Base-by-base conservation (phyloP, 2,113 vertebrate genomes). In the Crotalus tigris region DNA sequence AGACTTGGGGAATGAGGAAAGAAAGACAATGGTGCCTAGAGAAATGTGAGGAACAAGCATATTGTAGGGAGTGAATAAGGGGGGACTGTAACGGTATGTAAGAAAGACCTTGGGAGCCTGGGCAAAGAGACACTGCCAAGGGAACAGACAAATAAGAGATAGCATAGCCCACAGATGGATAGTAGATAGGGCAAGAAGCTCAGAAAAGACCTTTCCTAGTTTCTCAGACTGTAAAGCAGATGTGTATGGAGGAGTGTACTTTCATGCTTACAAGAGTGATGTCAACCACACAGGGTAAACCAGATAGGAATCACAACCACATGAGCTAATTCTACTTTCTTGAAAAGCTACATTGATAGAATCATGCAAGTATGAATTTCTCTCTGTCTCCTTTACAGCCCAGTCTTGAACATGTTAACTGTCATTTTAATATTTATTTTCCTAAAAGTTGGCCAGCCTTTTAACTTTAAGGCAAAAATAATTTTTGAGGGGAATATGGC, bases 351-450 rank as follows among this genome's bases (percentile, higher is more conserved):
- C 0, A 0, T 39, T 81, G 69, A 81, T 6, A 39, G 17, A 75
- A 15, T 39, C 69, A 8, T 75, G 69, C n/a, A 75, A 75, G 69
- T 75, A 13, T 33, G n/a, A 39, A 64, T 64, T 75, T 33, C 69
- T 19, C 69, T 33, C 15, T 19, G 5, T 39, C n/a, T 75, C 13
- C n/a, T 75, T 19, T 39, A 39, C n/a, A 75, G 69, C 5, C 5
- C 2, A 17, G 96, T 94, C 95, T 94, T 95, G 95, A 92, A 96
- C 92, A 94, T 94, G 95, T 96, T 95, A 95, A 95, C 94, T 95
- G 93, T 94, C 96, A 95, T 95, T 91, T 86, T 96, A 95, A 96
- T 95, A 92, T 95, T 96, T 96, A 96, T 97, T 96, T 96, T 96
- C 96, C 94, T 96, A 94, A 95, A 95, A 95, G 94, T 95, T 96